Evolutionary conservation across 2,113 vertebrate genomes (phyloP).

Genomic region (Tetrao urogallus): DNA sequence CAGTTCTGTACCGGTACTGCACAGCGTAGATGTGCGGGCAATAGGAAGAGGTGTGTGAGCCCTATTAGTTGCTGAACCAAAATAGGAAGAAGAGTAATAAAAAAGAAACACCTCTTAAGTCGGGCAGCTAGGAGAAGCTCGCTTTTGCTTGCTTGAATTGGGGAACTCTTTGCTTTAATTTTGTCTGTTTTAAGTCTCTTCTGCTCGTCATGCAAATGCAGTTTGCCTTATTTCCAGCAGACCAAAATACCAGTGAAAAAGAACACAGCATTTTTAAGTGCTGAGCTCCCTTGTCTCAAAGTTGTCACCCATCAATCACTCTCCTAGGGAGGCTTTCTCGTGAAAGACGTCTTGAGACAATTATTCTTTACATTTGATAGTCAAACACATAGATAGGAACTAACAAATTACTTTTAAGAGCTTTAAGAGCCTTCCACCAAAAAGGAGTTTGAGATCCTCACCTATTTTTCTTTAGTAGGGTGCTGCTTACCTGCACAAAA

Average conservation of each 20-base stretch:
- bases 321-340: not conserved
- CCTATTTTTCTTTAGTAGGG: not conserved
- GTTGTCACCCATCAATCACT: not conserved
- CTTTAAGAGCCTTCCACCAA: not conserved
- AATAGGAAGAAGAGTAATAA: slow-evolving; percentile 33
- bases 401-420: slow-evolving; percentile 4
- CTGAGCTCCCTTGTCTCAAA: not conserved
- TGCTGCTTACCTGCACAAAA: not conserved
- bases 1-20: not conserved
- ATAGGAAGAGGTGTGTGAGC: not conserved
- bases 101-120: not conserved
- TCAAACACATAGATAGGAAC: not conserved
- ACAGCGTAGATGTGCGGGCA: not conserved
- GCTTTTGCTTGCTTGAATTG: not conserved
- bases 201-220: slow-evolving; percentile 63
- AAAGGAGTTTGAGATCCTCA: not conserved
- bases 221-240: slow-evolving; percentile 14
- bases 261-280: slow-evolving; percentile 2
- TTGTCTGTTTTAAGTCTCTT: slow-evolving; percentile 34
- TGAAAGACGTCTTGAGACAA: slow-evolving; percentile 23
- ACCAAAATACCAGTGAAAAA: not conserved
- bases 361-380: slow-evolving; percentile 16
- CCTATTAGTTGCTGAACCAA: not conserved
- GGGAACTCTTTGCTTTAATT: not conserved
- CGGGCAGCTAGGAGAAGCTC: not conserved